Percentiles rank a stretch among this genome's conserved stretches.
Conservation (phyloP, 2,113 vertebrate genomes). For the Stegostoma tigrinum region DNA sequence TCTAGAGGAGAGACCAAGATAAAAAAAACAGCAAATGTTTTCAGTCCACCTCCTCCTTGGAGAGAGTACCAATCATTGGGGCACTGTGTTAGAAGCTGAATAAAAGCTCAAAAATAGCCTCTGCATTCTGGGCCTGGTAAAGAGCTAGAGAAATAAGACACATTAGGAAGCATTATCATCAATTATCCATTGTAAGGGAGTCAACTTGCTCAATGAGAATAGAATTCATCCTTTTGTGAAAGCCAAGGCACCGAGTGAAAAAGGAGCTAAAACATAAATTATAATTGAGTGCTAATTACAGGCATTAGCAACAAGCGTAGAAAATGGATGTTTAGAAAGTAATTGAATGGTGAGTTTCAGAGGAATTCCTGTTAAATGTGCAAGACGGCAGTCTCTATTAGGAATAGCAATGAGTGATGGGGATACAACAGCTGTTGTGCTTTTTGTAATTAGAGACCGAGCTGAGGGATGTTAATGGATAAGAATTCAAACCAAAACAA, state of each 20-base stretch:
- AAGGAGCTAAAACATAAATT: conserved; percentile 37
- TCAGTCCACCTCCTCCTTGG: background rate
- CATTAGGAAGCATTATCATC: conserved; percentile 29
- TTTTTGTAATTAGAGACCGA: conserved; percentile 29
- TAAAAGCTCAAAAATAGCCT: background rate
- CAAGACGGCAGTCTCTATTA: conserved; percentile 19
- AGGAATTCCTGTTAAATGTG: conserved; percentile 27
- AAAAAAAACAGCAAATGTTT: background rate
- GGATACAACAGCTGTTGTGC: conserved; percentile 29
- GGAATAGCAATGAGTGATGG: conserved; percentile 8
- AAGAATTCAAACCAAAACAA: conserved; percentile 1
- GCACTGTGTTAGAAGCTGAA: background rate
- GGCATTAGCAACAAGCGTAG: conserved; percentile 28
- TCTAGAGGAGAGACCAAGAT: background rate
- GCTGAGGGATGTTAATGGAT: conserved; percentile 4
- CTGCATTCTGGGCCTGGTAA: background rate
- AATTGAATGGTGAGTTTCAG: conserved; percentile 29
- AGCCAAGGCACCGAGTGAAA: conserved; percentile 1
- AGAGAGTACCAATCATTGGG: background rate
- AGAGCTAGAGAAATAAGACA: background rate
- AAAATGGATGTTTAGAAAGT: conserved; percentile 32
- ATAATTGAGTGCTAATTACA: conserved; percentile 36
- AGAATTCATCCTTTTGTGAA: conserved; percentile 31
- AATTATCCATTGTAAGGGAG: conserved; percentile 21
- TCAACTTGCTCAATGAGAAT: conserved; percentile 33